Conservation (phyloP, 1,140 invertebrate genomes). For the Diabrotica virgifera region DNA sequence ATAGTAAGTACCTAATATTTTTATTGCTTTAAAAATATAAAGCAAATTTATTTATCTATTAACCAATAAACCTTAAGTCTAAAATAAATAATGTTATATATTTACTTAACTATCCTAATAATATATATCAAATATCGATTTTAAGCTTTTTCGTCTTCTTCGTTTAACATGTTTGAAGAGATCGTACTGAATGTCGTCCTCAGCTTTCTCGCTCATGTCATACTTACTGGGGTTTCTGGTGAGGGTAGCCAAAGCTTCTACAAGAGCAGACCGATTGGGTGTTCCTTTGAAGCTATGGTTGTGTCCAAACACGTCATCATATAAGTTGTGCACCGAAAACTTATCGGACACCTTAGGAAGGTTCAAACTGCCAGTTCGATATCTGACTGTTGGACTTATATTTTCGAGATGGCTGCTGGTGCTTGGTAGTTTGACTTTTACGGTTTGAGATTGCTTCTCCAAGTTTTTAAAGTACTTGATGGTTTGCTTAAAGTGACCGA, state of each 20-base stretch:
- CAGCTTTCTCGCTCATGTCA: constrained; percentile 5
- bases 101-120: constrained; percentile 8
- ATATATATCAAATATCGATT: constrained; percentile 27
- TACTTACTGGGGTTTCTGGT: constrained; percentile 4
- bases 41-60: too few species aligned
- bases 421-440: constrained; percentile 9
- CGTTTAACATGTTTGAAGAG: constrained; percentile 22
- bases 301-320: constrained; percentile 24
- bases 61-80: too few species aligned
- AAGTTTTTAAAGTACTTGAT: constrained; percentile 29
- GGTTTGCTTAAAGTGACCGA: background rate
- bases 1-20: too few species aligned
- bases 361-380: constrained; percentile 23
- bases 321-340: constrained; percentile 25
- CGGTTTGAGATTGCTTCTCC: constrained; percentile 22
- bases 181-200: constrained; percentile 24
- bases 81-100: too few species aligned
- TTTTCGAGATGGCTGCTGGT: constrained; percentile 15
- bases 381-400: constrained; percentile 14
- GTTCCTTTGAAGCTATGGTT: constrained; percentile 26
- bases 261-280: constrained; percentile 24
- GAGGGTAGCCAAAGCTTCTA: constrained; percentile 22
- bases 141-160: constrained; percentile 28
- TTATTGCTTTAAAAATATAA: too few species aligned
- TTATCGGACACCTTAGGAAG: constrained; percentile 22